Base-by-base conservation (phyloP, 2,888 invertebrate genomes). In the Incurvaria masculella region DNA sequence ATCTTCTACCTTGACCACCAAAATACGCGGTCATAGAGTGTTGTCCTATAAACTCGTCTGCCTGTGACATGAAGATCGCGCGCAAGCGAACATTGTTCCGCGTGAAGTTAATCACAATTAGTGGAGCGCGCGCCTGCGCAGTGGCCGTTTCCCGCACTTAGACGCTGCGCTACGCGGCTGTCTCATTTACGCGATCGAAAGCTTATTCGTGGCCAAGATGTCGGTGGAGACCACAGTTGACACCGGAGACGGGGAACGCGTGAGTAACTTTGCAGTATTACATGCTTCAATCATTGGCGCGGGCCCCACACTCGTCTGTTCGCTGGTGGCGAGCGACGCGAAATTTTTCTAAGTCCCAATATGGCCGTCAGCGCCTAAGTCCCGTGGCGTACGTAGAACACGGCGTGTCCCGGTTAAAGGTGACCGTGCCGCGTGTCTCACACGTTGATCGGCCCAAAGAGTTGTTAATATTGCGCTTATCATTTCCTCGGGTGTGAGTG, bases 311-410 rank as follows among this genome's bases (percentile, higher is more conserved):
- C 33, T 8, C 33, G 8, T 8, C 33, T 63, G 48, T 50, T 53
- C 58, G 65, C 33, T 33, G 33, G 33, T 33, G 33, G 14, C 33
- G 33, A 11, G 65, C 66, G 66, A 68, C 68, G 66, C 79, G 72
- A 74, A 79, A 76, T 66, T 79, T 79, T 79, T 79, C 79, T 79
- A 89, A 89, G 88, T 89, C 88, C 87, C 86, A 89, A 89, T 87
- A 90, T 89, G 89, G 89, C 89, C 89, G 86, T n/a, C 88, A 84
- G 82, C 81, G 81, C 81, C 81, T 81, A 83, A 86, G 84, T 85
- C 82, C 84, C 81, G 72, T 33, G 33, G 33, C 33, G 33, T 33
- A 3, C 33, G 3, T 23, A 23, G 5, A 23, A 6, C 23, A 10
- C 23, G 23, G 23, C 23, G 23, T 23, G 23, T 10, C 10, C 23